Conservation (phyloP, 2,888 invertebrate genomes). For the Metopia argyrocephala region DNA sequence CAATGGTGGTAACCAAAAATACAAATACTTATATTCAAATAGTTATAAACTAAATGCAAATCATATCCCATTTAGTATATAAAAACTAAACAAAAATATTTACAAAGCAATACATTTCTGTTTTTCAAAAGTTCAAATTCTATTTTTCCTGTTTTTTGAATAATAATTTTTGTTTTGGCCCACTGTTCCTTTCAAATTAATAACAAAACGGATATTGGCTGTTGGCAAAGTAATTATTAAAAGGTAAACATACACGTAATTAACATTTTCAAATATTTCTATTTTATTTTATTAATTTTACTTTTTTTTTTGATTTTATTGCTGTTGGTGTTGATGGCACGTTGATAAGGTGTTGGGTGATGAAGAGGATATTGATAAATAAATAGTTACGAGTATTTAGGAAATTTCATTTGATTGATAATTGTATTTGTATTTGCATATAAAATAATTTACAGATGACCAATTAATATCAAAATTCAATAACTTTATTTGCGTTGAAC, state of each 20-base stretch:
- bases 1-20: no score
- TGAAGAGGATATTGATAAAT: no score
- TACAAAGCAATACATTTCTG: no score
- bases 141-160: no score
- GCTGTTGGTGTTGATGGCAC: background rate
- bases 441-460: background rate
- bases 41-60: no score
- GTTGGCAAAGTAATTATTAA: conserved; percentile 23
- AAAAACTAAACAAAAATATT: no score
- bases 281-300: conserved; percentile 4
- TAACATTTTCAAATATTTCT: conserved; percentile 44
- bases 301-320: background rate
- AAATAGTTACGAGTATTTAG: background rate
- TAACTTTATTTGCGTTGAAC: background rate
- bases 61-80: no score
- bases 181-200: background rate
- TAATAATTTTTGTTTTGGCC: background rate
- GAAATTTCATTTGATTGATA: background rate
- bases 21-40: no score
- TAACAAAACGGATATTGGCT: background rate
- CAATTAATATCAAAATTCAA: background rate
- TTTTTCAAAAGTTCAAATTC: no score
- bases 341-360: background rate
- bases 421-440: background rate
- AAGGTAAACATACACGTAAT: conserved; percentile 43